Conservation (phyloP, 2,113 vertebrate genomes). For the Menura novaehollandiae region DNA sequence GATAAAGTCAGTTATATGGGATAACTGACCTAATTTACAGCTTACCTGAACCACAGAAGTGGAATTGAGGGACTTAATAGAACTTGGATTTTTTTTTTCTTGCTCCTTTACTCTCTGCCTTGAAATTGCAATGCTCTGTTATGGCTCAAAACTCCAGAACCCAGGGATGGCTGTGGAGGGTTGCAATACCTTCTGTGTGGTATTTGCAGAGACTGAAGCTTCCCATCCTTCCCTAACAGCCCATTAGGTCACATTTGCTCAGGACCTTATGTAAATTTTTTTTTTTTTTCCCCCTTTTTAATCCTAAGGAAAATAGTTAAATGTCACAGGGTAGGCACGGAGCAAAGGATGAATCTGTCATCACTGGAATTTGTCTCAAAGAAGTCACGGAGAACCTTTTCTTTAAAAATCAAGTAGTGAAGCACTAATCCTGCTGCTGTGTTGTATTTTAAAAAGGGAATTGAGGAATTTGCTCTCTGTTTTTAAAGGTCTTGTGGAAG, state of each 20-base stretch:
- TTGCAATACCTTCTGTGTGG: background rate
- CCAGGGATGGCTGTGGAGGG: background rate
- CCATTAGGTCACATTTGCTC: background rate
- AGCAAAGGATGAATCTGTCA: background rate
- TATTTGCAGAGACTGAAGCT: background rate
- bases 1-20: background rate
- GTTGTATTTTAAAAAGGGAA: background rate
- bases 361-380: background rate
- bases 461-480: background rate
- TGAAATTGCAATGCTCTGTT: background rate
- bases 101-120: background rate
- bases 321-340: background rate
- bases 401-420: background rate
- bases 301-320: background rate
- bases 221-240: background rate
- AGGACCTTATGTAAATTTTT: background rate
- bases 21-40: background rate
- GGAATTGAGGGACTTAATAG: background rate
- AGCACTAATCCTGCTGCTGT: background rate
- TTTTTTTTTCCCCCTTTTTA: background rate
- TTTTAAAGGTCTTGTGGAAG: background rate
- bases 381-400: background rate
- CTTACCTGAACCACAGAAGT: background rate
- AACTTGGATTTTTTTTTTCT: background rate
- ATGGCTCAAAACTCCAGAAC: background rate